Evolutionary conservation across 92 coral and sea anemone species (phyloP), one percentile per base, ranked within the genome.

Genomic region (Epizoanthus ramosus): DNA sequence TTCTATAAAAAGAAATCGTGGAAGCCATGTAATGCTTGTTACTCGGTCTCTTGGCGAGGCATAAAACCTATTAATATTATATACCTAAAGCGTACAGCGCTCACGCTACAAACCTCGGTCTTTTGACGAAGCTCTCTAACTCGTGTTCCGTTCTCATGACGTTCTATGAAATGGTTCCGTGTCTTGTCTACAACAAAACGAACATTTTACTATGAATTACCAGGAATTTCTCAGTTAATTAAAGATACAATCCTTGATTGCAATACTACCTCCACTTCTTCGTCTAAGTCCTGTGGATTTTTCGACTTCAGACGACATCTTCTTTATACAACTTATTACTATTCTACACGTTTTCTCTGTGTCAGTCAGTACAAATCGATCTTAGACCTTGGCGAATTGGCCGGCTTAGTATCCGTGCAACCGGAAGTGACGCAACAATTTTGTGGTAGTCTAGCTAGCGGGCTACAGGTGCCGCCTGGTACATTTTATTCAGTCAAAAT

Each of bases 41-140:
- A 12, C 5, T 22, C 50, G 31, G 33, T 39, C 17, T 16, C 24
- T 22, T 37, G 15, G 71, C 16, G 21, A 33, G 71, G 71, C 6
- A 66, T 14, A 8, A 15, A 1, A 25, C 43, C 31, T 41, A 66
- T 15, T 28, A 66, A 66, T 66, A 66, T 66, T 66, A 31, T 41
- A 66, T 17, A 66, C 1, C 37, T 21, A 41, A 15, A n/a, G n/a
- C 2, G 37, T 58, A 57, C 24, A 52, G 59, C 57, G 57, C 21
- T n/a, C 63, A 23, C 31, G 57, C 52, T 18, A 33, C 88, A 72
- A 22, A 93, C 98, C 86, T 93, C 94, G 1, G 98, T 91, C 28
- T 90, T 80, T 33, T 88, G 84, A 66, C 98, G 98, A 59, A 93
- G 88, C 71, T 93, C 91, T 39, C 86, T 84, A 17, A 81, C 41